Evolutionary conservation across 2,797 vertebrate species (phyloP).

Genomic region (Malurus splendens): DNA sequence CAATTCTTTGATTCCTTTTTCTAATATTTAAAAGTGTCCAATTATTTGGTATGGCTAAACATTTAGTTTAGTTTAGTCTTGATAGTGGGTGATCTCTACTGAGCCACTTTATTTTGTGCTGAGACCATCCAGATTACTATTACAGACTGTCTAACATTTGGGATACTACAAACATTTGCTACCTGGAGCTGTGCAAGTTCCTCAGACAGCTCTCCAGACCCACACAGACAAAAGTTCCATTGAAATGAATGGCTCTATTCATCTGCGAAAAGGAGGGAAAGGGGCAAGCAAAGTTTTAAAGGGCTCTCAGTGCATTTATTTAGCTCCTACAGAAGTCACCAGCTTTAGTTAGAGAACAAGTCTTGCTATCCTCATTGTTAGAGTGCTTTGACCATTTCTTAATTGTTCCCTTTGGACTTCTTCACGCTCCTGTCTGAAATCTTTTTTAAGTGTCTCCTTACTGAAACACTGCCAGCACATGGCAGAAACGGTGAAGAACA

Average conservation of each 20-base stretch:
- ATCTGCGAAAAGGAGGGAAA: conserved; percentile 4
- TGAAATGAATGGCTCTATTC: conserved; percentile 73
- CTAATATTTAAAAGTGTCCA: background rate
- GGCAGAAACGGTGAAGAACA: conserved; percentile 11
- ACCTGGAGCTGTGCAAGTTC: conserved; percentile 47
- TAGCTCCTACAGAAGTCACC: conserved; percentile 46
- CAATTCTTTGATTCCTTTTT: background rate
- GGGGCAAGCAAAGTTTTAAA: conserved; percentile 32
- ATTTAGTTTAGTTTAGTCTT: background rate
- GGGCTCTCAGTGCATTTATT: conserved; percentile 46
- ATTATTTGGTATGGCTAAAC: background rate
- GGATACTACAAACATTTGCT: conserved; percentile 64
- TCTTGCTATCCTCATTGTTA: conserved; percentile 32
- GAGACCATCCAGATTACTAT: background rate
- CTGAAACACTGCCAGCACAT: conserved; percentile 23
- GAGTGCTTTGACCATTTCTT: conserved; percentile 21
- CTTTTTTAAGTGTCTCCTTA: background rate
- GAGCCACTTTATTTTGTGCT: background rate
- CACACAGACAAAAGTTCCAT: conserved; percentile 41
- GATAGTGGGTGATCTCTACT: background rate
- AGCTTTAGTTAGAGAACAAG: conserved; percentile 44
- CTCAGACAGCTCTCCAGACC: conserved; percentile 58
- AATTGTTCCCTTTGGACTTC: conserved; percentile 29
- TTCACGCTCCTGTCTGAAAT: background rate
- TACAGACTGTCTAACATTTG: background rate